Percentiles rank a stretch among this genome's conserved stretches.
phyloP scores from a whole-genome alignment of 2,797 vertebrate genomes.

The Coregonus ussuriensis region DNA sequence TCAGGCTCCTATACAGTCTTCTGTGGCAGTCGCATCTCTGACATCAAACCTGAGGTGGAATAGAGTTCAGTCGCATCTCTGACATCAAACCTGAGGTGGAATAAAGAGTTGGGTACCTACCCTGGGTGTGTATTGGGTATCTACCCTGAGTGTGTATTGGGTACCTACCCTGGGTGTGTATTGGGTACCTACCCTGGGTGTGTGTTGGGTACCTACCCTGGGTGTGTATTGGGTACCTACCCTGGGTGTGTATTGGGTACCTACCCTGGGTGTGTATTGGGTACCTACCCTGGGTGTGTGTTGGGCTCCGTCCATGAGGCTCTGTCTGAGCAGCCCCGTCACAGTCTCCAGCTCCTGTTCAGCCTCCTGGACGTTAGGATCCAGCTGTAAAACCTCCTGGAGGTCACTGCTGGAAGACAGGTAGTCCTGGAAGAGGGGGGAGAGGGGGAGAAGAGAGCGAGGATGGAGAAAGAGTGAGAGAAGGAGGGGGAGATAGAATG shows the following conservation, averaged over 20 bases:
- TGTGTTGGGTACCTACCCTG: not conserved
- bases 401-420: constrained; percentile 86
- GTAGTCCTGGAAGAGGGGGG: constrained; percentile 78
- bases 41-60: not conserved
- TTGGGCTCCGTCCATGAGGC: constrained; percentile 53
- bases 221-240: constrained; percentile 11
- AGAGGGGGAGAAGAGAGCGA: not conserved
- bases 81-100: not conserved
- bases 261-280: not conserved
- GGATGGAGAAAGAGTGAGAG: not conserved
- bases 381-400: constrained; percentile 84
- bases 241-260: not conserved
- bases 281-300: constrained; percentile 43
- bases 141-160: not conserved
- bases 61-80: not conserved
- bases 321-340: constrained; percentile 73
- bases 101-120: not conserved
- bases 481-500: not conserved
- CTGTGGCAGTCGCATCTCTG: not conserved
- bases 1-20: too few relatives aligned
- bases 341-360: constrained; percentile 85
- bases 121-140: not conserved
- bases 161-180: not conserved
- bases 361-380: constrained; percentile 84
- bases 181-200: not conserved